Base-by-base conservation (phyloP, 2,113 vertebrate species). In the Pionites leucogaster region DNA sequence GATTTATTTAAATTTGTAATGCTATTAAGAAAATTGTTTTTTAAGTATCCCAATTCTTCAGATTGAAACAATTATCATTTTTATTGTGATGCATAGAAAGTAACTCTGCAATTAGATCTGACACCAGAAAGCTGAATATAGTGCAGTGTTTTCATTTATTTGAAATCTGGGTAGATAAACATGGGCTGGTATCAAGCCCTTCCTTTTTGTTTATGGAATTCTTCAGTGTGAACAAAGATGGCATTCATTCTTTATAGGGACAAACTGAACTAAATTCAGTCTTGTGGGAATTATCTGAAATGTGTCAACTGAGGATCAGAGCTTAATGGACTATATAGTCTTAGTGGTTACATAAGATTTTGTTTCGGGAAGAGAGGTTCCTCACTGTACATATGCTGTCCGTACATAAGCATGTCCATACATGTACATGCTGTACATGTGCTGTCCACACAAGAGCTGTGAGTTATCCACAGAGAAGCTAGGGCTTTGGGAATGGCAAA, bases 1-100 rank as follows among this genome's bases (percentile, higher is more conserved):
- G 87, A 96, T 95, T 93, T 93, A 97, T 96, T 96, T 86, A 92
- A 94, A 93, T 96, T 60, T 16, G 22, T 47, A 96, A 88, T 53
- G 68, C 71, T 90, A 95, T 96, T 96, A 95, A 90, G 93, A 93
- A 95, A 95, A 96, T 95, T 90, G 94, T n/a, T 95, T 97, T 96
- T 92, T 93, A 96, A 97, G 82, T 88, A 94, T 88, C 69, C 64
- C 60, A 92, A 29, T 88, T 94, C 82, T 63, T 96, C 0, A 2
- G 35, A 90, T 52, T 92, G 80, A 92, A 96, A 81, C 71, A 95
- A 95, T 96, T 93, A 95, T 86, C 42, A 86, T 96, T 97, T 92
- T 91, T 96, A 96, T 94, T 96, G 88, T 90, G 60, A 93, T 81
- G 76, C 55, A 77, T 79, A 85, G 49, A 90, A 88, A 96, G 60